Conservation (phyloP, 2,797 vertebrate genomes). For the Hapalemur alaotrensis region DNA sequence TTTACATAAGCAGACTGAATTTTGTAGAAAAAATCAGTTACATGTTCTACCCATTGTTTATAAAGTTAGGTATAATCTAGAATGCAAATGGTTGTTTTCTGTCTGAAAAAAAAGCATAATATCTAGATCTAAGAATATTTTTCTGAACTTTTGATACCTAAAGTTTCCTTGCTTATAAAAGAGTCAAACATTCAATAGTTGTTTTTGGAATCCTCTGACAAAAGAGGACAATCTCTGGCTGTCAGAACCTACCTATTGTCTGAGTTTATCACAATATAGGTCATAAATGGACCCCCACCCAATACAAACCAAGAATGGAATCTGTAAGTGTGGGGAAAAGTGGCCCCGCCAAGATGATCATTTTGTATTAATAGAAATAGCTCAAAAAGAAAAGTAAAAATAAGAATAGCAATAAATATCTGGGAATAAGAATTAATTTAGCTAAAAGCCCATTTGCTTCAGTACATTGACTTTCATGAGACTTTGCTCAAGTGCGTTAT, state of each 20-base stretch:
- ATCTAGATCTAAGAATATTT: not conserved
- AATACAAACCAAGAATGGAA: not conserved
- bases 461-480: not conserved
- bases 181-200: not conserved
- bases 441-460: not conserved
- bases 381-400: not conserved
- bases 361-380: not conserved
- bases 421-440: not conserved
- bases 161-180: not conserved
- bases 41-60: not conserved
- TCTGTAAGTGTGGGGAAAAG: not conserved
- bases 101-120: not conserved
- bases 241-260: not conserved
- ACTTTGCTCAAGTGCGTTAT: not conserved
- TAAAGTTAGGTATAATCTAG: not conserved
- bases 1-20: not conserved
- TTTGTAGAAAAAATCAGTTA: not conserved
- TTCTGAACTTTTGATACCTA: not conserved
- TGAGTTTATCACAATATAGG: not conserved
- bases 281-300: not conserved
- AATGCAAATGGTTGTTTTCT: not conserved
- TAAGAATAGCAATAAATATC: not conserved
- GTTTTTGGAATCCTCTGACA: not conserved
- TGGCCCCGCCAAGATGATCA: not conserved
- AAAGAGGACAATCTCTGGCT: not conserved